phyloP scores from a whole-genome alignment of 92 coral and sea anemone genomes.

The Parazoanthus darwini region DNA sequence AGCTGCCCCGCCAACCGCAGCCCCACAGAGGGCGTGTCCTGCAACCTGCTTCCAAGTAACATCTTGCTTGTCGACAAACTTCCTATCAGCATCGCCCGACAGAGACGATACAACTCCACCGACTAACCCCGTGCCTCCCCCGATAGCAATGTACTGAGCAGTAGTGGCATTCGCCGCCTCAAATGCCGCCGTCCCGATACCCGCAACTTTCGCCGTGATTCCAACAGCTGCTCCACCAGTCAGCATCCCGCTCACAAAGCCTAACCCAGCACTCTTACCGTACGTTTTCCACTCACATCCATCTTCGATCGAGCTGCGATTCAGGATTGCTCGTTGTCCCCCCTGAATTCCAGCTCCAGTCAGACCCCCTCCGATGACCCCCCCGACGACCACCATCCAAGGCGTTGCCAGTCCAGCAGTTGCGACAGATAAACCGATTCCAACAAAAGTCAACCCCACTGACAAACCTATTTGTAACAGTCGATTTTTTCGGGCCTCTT shows the following conservation, averaged over 20 bases:
- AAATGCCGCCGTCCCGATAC: constrained; percentile 48
- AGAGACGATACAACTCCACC: constrained; percentile 30
- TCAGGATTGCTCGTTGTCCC: not conserved
- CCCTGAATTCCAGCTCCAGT: constrained; percentile 22
- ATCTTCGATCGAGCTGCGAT: constrained; percentile 32
- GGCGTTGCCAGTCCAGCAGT: constrained; percentile 57
- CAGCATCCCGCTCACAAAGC: constrained; percentile 37
- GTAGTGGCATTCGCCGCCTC: constrained; percentile 24
- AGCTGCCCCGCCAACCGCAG: constrained; percentile 28
- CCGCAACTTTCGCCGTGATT: constrained; percentile 43
- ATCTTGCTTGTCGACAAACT: constrained; percentile 40
- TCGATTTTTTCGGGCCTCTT: constrained; percentile 13
- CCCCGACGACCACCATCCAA: not conserved
- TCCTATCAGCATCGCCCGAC: constrained; percentile 34
- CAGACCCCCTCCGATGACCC: constrained; percentile 18
- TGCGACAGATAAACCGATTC: not conserved
- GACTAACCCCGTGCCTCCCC: constrained; percentile 46
- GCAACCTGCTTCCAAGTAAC: constrained; percentile 41
- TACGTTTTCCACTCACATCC: constrained; percentile 40
- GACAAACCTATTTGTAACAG: constrained; percentile 19
- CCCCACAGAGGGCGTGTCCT: constrained; percentile 39
- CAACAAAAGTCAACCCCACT: constrained; percentile 25
- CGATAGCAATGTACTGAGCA: constrained; percentile 28
- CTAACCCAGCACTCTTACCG: constrained; percentile 32
- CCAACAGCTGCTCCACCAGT: constrained; percentile 55